These are phyloP conservation scores for Actinemys pallida DNA, from an alignment of 2,113 vertebrate species.

Conservation along the genomic window DNA sequence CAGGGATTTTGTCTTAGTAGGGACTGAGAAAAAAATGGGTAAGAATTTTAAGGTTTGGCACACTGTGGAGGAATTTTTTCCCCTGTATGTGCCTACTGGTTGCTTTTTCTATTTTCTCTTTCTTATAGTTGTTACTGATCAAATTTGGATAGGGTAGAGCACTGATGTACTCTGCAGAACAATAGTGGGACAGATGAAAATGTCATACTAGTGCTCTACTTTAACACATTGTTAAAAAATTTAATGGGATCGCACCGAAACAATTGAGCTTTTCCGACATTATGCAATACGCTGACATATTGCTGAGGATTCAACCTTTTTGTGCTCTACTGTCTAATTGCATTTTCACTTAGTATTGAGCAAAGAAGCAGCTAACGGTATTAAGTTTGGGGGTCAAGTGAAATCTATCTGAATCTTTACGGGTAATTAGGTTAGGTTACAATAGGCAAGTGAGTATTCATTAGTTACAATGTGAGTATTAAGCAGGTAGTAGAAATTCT, in stretches of 20 bases:
- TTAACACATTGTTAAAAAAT: conserved; percentile 33
- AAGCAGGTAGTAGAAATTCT: conserved; percentile 61
- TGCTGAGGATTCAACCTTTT: conserved; percentile 37
- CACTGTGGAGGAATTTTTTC: not conserved
- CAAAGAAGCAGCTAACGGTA: conserved; percentile 66
- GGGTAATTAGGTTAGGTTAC: conserved; percentile 75
- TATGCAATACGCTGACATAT: not conserved
- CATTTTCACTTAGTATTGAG: conserved; percentile 58
- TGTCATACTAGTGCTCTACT: not conserved
- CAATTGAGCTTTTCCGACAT: conserved; percentile 20
- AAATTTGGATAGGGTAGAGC: not conserved
- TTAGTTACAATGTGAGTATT: conserved; percentile 70
- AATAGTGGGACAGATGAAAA: rapidly evolving
- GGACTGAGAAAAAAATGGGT: not conserved
- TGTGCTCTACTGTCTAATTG: conserved; percentile 57
- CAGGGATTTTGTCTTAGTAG: not conserved
- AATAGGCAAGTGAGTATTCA: conserved; percentile 74
- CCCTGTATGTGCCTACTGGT: not conserved
- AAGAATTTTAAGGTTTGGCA: not conserved
- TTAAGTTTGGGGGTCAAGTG: conserved; percentile 75
- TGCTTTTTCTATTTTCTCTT: not conserved
- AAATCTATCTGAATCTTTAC: conserved; percentile 73
- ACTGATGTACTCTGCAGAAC: not conserved
- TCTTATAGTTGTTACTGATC: not conserved
- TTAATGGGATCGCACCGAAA: conserved; percentile 52